These are phyloP conservation scores for Drosophila carrolli DNA, from an alignment of 1,140 invertebrate species.

Conservation along the genomic window DNA sequence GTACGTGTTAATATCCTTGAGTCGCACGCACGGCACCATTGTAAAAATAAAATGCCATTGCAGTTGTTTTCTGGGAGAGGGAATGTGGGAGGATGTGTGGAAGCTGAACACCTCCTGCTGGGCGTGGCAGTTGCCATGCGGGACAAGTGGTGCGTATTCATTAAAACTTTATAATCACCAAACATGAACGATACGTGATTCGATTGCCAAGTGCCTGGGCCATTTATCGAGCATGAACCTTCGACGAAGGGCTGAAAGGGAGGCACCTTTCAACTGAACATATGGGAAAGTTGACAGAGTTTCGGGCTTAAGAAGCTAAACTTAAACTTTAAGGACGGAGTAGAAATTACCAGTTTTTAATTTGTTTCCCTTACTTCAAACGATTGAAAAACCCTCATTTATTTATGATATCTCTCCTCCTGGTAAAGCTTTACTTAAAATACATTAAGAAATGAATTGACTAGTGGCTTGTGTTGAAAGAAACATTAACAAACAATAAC, in stretches of 20 bases:
- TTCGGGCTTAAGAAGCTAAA: constrained; percentile 4
- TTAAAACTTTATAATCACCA: constrained; percentile 82
- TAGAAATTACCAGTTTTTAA: background rate
- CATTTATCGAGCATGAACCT: constrained; percentile 63
- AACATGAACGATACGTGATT: constrained; percentile 76
- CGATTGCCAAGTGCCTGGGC: constrained; percentile 68
- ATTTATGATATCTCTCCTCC: no score
- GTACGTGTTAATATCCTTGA: constrained; percentile 78
- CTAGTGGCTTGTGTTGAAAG: no score
- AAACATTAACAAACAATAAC: no score
- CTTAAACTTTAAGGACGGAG: background rate
- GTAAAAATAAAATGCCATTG: constrained; percentile 73
- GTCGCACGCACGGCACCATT: constrained; percentile 46
- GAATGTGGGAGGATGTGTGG: constrained; percentile 9
- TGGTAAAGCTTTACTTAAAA: no score
- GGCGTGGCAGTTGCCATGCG: constrained; percentile 37
- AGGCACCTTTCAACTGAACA: constrained; percentile 21
- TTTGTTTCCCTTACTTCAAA: background rate
- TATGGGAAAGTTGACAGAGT: constrained; percentile 28
- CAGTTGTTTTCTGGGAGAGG: constrained; percentile 38
- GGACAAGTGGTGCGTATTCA: constrained; percentile 73
- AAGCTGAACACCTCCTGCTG: constrained; percentile 25
- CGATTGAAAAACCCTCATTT: no score
- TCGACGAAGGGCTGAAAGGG: constrained; percentile 2
- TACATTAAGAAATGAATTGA: no score